A percentile compares a stretch with the other conserved stretches of the same genome.
These are phyloP conservation scores for Pedetes capensis DNA, from an alignment of 2,113 vertebrate genomes.

Conservation along the genomic window DNA sequence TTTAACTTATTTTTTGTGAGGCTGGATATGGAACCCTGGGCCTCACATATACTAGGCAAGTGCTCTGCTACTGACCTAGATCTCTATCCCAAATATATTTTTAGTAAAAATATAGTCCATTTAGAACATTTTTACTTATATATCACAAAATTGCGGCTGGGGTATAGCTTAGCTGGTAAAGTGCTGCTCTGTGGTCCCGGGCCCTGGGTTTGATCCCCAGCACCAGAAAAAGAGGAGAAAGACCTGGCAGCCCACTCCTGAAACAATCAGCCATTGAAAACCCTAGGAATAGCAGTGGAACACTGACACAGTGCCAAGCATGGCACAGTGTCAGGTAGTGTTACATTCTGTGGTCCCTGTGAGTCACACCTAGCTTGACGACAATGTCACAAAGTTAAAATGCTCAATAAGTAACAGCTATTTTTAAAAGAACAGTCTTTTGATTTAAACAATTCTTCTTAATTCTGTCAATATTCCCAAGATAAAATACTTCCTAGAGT, in stretches of 20 bases:
- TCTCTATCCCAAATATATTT: neutral
- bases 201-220: too few species aligned
- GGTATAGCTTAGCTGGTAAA: too few species aligned
- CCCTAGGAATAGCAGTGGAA: too few species aligned
- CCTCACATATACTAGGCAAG: neutral
- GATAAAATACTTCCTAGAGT: neutral
- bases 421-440: neutral
- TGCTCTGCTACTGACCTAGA: neutral
- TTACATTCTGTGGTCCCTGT: too few species aligned
- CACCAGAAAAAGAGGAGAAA: too few species aligned
- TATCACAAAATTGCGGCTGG: neutral
- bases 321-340: too few species aligned
- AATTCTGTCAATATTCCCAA: neutral
- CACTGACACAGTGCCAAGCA: too few species aligned
- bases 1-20: neutral
- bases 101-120: neutral
- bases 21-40: neutral
- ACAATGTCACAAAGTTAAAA: neutral
- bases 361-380: too few species aligned
- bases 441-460: neutral
- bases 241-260: too few species aligned
- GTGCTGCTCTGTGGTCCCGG: too few species aligned
- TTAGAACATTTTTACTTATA: neutral
- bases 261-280: too few species aligned
- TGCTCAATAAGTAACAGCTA: neutral